Evolutionary conservation across 2,888 invertebrate genomes (phyloP), one percentile per base, ranked within the genome.

Genomic region (Parelbella ahira): DNA sequence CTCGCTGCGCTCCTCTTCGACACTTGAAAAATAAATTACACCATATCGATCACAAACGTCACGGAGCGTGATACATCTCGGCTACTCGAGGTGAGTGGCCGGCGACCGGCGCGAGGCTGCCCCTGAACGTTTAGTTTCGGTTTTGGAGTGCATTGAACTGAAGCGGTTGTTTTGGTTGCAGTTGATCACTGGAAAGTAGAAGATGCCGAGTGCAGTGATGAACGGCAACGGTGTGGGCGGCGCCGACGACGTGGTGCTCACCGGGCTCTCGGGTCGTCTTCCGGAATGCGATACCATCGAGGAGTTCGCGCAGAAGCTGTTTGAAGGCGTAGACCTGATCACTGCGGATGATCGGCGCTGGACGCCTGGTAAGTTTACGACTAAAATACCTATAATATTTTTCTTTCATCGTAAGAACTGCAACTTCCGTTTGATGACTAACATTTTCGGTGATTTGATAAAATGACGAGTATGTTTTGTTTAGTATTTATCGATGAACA

Each of bases 321-420:
- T 97, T 76, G 93, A 93, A 48, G 96, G 96, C 38, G 91, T 96
- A 27, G 98, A 99, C 74, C 92, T 99, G 88, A 93, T 98, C 48
- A 97, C 96, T 15, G 97, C 94, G 55, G 97, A 97, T 72, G 94
- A 93, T 54, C 89, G 96, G 52, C 90, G 98, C 68, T 98, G 97
- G 97, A 91, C 94, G 2, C 89, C 92, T 51, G 94, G 86, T 84
- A 48, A 46, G 48, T 49, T 4, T n/a, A n/a, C n/a, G n/a, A n/a
- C n/a, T n/a, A n/a, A n/a, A n/a, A n/a, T n/a, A n/a, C n/a, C n/a
- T n/a, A n/a, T n/a, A n/a, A n/a, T n/a, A n/a, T n/a, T n/a, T n/a
- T n/a, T n/a, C n/a, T n/a, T n/a, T n/a, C n/a, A n/a, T n/a, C n/a
- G n/a, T n/a, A n/a, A n/a, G n/a, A n/a, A n/a, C n/a, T n/a, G n/a